Conservation (phyloP, 2,797 vertebrate genomes). For the Characodon lateralis region DNA sequence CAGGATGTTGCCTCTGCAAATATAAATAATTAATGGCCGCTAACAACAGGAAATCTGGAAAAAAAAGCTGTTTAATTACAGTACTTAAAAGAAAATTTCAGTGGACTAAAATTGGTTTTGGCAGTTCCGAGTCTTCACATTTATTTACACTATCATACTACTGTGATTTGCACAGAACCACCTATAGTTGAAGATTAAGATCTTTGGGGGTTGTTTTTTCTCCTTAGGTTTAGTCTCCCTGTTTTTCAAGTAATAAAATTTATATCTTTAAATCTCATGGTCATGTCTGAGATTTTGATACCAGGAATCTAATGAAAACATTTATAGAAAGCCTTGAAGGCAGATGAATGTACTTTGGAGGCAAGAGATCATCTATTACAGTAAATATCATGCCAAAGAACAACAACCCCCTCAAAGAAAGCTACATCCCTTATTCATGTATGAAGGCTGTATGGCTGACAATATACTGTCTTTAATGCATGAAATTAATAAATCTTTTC, state of each 20-base stretch:
- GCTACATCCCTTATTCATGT: background rate
- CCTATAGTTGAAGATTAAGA: background rate
- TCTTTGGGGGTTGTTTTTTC: background rate
- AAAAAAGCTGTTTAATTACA: background rate
- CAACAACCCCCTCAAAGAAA: background rate
- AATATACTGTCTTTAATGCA: no score
- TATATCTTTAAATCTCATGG: background rate
- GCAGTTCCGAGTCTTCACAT: background rate
- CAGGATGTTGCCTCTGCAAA: no score
- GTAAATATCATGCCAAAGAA: background rate
- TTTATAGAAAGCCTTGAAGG: background rate
- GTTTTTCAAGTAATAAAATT: background rate
- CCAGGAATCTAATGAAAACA: background rate
- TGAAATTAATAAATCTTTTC: no score
- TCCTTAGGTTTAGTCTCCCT: background rate
- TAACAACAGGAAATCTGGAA: background rate
- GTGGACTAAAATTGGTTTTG: no score
- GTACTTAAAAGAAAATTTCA: background rate
- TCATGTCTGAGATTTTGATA: background rate
- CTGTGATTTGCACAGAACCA: background rate
- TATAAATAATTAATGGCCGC: no score
- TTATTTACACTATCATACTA: background rate
- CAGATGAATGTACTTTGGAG: background rate
- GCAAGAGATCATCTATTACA: background rate
- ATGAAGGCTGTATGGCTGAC: background rate